Percentiles rank a stretch among this genome's conserved stretches.
Evolutionary conservation across 2,888 invertebrate genomes (phyloP).

Genomic region (Hypolimnas misippus): DNA sequence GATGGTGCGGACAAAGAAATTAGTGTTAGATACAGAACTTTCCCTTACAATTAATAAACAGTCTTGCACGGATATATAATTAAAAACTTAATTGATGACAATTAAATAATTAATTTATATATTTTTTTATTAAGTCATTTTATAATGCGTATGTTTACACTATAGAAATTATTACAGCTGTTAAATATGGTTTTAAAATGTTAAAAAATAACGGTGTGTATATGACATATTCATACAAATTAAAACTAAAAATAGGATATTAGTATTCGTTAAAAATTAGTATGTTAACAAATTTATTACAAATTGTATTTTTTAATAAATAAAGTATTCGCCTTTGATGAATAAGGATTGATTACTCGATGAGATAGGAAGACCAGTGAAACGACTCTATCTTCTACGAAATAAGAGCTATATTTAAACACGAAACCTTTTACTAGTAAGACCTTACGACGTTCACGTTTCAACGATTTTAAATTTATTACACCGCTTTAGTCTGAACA

Average conservation of each 20-base stretch:
- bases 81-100: slow-evolving; percentile 4
- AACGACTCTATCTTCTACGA: not conserved
- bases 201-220: too few relatives aligned
- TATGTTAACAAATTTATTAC: not conserved
- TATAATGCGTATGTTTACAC: too few relatives aligned
- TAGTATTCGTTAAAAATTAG: not conserved
- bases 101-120: not conserved
- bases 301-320: slow-evolving; percentile 13
- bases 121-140: not conserved
- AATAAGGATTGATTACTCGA: slow-evolving; percentile 15
- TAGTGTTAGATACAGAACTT: slow-evolving; percentile 44
- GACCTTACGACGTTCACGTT: slow-evolving; percentile 3
- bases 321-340: slow-evolving; percentile 18
- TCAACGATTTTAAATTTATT: slow-evolving; percentile 8
- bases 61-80: slow-evolving; percentile 19
- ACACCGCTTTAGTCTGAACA: slow-evolving; percentile 10
- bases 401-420: slow-evolving; percentile 3
- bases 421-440: not conserved
- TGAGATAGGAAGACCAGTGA: not conserved
- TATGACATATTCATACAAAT: too few relatives aligned
- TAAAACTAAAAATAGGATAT: too few relatives aligned
- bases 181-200: too few relatives aligned
- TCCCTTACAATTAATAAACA: slow-evolving; percentile 36
- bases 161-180: too few relatives aligned
- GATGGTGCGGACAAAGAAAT: slow-evolving; percentile 65